Conservation (phyloP, 2,888 invertebrate genomes). For the Agriopis marginaria region DNA sequence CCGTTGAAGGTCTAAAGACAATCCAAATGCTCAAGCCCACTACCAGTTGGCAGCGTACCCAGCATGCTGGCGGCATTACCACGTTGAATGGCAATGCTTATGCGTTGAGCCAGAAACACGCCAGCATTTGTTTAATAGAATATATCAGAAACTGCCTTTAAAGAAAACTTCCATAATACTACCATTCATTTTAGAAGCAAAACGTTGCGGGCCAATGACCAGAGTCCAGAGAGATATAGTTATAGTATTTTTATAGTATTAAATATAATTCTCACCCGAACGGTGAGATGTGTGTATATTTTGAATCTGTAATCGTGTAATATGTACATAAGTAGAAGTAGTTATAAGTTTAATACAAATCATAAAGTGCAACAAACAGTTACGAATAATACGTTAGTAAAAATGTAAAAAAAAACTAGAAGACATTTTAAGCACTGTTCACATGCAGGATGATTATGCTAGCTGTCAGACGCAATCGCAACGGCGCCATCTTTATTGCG, state of each 20-base stretch:
- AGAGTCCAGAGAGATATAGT: conserved; percentile 50
- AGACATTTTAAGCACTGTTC: background rate
- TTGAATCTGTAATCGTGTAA: conserved; percentile 25
- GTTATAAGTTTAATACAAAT: conserved; percentile 6
- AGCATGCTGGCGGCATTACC: too few relatives aligned
- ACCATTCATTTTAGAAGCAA: conserved; percentile 5
- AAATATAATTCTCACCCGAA: conserved; percentile 25
- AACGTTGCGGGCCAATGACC: conserved; percentile 54
- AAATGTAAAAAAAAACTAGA: background rate
- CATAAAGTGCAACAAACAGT: conserved; percentile 4
- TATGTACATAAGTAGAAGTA: conserved; percentile 21
- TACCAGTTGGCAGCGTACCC: too few relatives aligned
- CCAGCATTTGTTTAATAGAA: background rate
- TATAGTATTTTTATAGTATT: conserved; percentile 53
- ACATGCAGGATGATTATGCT: too few relatives aligned
- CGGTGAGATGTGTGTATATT: conserved; percentile 29
- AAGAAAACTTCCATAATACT: background rate
- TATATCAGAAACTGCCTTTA: conserved; percentile 3
- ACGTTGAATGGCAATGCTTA: too few relatives aligned
- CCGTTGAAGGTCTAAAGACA: too few relatives aligned
- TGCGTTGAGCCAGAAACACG: too few relatives aligned
- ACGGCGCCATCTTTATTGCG: too few relatives aligned
- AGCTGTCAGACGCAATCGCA: too few relatives aligned
- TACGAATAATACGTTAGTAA: background rate
- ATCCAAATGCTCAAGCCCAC: too few relatives aligned